Conservation (phyloP, 2,888 invertebrate species). For the Bombylius discolor region DNA sequence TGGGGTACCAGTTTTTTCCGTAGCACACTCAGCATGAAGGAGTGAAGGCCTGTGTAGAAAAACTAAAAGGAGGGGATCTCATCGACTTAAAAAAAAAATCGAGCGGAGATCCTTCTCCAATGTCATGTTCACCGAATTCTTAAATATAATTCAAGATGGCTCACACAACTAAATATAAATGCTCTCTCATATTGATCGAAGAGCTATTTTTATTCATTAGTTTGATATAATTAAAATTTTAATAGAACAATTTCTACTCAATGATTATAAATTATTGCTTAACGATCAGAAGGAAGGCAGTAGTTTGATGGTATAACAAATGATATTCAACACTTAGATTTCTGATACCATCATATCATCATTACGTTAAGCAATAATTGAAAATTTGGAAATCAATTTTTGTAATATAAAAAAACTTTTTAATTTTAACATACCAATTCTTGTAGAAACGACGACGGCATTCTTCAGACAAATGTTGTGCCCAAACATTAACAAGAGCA, state of each 20-base stretch:
- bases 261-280: constrained; percentile 10
- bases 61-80: constrained; percentile 41
- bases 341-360: constrained; percentile 37
- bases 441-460: constrained; percentile 98
- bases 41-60: not conserved
- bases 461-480: constrained; percentile 97
- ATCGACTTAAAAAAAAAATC: constrained; percentile 33
- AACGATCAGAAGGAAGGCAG: constrained; percentile 33
- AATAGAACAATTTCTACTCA: not conserved
- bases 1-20: too few species aligned
- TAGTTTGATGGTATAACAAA: constrained; percentile 28
- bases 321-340: constrained; percentile 20
- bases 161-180: constrained; percentile 34
- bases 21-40: too few species aligned
- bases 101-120: constrained; percentile 52
- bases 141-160: constrained; percentile 20
- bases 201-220: constrained; percentile 31
- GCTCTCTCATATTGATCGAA: constrained; percentile 62
- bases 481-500: constrained; percentile 92
- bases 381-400: not conserved
- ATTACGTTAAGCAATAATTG: constrained; percentile 15
- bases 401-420: not conserved
- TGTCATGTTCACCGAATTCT: constrained; percentile 28
- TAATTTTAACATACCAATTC: constrained; percentile 71
- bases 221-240: constrained; percentile 8